Base-by-base conservation (phyloP, 2,113 vertebrate species). In the Macquaria ambigua region DNA sequence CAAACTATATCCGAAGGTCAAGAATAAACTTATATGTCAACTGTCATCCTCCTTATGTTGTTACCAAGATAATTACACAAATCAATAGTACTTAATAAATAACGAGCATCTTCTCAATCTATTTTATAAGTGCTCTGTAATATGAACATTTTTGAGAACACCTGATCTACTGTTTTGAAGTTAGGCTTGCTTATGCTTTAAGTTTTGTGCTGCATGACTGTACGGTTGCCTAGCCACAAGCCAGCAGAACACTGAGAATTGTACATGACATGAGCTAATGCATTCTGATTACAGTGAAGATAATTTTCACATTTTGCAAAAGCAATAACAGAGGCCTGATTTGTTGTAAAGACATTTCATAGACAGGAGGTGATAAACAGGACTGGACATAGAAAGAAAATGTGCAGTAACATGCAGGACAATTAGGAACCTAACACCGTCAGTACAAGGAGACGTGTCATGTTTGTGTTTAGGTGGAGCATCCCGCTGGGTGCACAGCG, bases 381-480 rank as follows among this genome's bases (percentile, higher is more conserved):
- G 25, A 20, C 43, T 37, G 21, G 15, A 80, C 16, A 15, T 8
- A 2, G 55, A 52, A 7, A 39, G 39, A 37, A 43, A 52, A 37
- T 0, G 8, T 62, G 31, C 14, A 41, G 16, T 25, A 1, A 25
- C 25, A 23, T 52, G n/a, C 52, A 52, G 73, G 25, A 34, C 8
- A 23, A 1, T 8, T 34, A 1, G 5, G 5, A 66, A 11, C 11
- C 3, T 0, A 34, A 34, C 15, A 3, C 8, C 9, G 61, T 4
- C 62, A 6, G 12, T 46, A n/a, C 23, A 64, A 50, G 23, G 69
- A 28, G 62, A 41, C 62, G 12, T 25, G 64, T 25, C 0, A 0
- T 85, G 15, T 91, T 18, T 84, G 14, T 75, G 61, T 85, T 70
- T 53, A 95, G 95, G 93, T 94, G 90, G 90, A 78, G 90, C 86